Conservation (phyloP, 2,888 invertebrate species). For the Anaspis maculata region DNA sequence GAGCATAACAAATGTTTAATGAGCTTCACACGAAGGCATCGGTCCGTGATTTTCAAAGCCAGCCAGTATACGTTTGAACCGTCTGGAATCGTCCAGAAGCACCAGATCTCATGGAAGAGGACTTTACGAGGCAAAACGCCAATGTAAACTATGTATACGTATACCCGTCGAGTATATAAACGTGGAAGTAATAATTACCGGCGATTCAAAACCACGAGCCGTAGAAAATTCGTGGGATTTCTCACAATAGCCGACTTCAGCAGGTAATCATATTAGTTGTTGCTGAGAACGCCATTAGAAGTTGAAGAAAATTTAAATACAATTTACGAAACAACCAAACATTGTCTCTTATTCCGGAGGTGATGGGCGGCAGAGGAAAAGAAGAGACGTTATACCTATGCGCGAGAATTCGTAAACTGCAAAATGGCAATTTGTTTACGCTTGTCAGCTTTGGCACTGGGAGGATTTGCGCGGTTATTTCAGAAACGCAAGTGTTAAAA, state of each 20-base stretch:
- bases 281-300: conserved; percentile 13
- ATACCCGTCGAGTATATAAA: too few species aligned
- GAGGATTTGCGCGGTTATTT: conserved; percentile 5
- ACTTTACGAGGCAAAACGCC: too few species aligned
- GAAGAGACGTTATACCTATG: conserved; percentile 12
- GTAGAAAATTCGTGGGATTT: conserved; percentile 21
- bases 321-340: conserved; percentile 17
- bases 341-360: conserved; percentile 11
- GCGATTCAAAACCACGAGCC: conserved; percentile 13
- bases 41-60: too few species aligned
- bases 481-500: too few species aligned
- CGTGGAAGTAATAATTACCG: conserved; percentile 15
- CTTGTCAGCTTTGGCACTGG: conserved; percentile 21
- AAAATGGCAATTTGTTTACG: conserved; percentile 24
- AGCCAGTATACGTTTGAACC: too few species aligned
- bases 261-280: conserved; percentile 14
- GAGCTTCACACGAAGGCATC: too few species aligned
- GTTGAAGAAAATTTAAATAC: conserved; percentile 17
- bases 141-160: too few species aligned
- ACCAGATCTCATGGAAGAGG: too few species aligned
- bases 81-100: too few species aligned
- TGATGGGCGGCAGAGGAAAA: too few species aligned
- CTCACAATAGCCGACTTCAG: conserved; percentile 16
- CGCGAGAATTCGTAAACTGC: conserved; percentile 18
- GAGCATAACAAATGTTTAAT: too few species aligned